Percentiles rank a stretch among this genome's conserved stretches.
Conservation (phyloP, 2,797 vertebrate species). For the Sebastes paucispinis region DNA sequence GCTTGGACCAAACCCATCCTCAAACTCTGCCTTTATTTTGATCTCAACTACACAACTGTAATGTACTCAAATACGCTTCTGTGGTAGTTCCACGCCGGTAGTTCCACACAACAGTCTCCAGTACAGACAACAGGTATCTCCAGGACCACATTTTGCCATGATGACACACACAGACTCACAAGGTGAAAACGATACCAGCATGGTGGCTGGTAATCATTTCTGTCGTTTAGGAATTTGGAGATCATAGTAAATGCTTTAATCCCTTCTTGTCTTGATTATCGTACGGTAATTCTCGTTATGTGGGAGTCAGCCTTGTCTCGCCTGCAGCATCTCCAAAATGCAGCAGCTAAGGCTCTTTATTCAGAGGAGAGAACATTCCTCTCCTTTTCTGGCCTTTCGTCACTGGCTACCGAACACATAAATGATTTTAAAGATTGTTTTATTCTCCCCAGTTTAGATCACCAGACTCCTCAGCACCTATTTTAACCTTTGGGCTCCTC, state of each 20-base stretch:
- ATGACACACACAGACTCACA: background rate
- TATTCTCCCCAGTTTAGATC: background rate
- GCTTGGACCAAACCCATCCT: background rate
- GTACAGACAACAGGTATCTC: background rate
- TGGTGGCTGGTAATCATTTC: background rate
- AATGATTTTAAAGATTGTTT: slow-evolving; percentile 23
- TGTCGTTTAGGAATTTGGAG: background rate
- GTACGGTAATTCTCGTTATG: background rate
- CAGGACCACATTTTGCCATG: background rate
- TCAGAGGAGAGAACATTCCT: background rate
- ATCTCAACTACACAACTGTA: background rate
- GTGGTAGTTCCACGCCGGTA: background rate
- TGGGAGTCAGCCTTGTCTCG: background rate
- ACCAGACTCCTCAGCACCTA: background rate
- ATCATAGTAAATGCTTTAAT: background rate
- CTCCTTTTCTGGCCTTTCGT: background rate
- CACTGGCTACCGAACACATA: background rate
- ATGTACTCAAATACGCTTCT: background rate
- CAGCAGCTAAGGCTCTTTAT: background rate
- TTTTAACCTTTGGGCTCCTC: slow-evolving; percentile 14
- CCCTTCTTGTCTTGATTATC: background rate
- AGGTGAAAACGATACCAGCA: background rate
- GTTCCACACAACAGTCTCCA: background rate
- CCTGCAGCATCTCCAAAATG: slow-evolving; percentile 10
- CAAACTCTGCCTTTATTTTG: background rate